A percentile compares a stretch with the other conserved stretches of the same genome.
phyloP scores from a whole-genome alignment of 2,797 vertebrate species.

The Chromobotia macracanthus region DNA sequence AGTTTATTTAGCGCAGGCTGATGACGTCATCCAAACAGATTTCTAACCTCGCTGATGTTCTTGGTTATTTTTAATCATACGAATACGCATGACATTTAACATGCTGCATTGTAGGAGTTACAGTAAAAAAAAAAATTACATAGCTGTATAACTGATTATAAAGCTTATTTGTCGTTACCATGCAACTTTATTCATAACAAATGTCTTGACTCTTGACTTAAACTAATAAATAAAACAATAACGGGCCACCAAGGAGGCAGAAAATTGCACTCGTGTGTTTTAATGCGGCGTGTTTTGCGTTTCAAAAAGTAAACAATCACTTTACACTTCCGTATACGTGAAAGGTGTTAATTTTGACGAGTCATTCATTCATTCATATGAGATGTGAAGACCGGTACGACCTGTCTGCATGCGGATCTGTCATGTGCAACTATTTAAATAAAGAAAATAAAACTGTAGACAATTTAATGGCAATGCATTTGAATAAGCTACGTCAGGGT shows the following conservation, averaged over 20 bases:
- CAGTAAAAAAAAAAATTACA: too few relatives aligned
- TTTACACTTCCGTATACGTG: slow-evolving; percentile 34
- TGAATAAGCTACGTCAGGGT: not conserved
- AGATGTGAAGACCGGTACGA: not conserved
- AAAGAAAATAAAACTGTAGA: not conserved
- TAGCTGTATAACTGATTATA: not conserved
- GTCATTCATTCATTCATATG: slow-evolving; percentile 1
- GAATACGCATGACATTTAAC: not conserved
- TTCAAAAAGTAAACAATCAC: not conserved
- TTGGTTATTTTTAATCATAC: not conserved
- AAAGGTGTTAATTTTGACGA: not conserved
- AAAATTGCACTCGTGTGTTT: not conserved
- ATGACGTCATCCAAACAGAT: not conserved
- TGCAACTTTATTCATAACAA: not conserved
- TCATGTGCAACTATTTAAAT: not conserved
- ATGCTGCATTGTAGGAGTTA: not conserved
- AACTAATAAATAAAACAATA: not conserved
- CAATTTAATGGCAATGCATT: not conserved
- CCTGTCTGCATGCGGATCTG: not conserved
- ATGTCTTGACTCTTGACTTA: not conserved
- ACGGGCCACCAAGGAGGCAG: not conserved
- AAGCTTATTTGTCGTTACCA: not conserved
- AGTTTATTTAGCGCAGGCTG: not conserved
- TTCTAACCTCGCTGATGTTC: not conserved
- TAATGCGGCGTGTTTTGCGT: not conserved